Conservation (phyloP, 2,888 invertebrate species). For the Hypercompe scribonia region DNA sequence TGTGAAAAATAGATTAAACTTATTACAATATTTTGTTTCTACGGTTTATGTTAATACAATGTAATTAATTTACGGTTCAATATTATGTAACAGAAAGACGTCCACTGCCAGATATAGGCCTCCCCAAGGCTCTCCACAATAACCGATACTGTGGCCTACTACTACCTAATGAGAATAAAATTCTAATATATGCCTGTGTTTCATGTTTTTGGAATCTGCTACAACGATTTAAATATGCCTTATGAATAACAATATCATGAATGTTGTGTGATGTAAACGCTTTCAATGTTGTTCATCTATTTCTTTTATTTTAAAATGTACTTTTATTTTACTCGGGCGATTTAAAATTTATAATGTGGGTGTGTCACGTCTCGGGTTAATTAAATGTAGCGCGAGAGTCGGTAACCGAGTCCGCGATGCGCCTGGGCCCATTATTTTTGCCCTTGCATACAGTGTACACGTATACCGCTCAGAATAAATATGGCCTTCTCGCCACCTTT, state of each 20-base stretch:
- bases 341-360: conserved; percentile 80
- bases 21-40: background rate
- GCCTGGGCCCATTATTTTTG: conserved; percentile 67
- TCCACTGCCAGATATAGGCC: no score
- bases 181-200: background rate
- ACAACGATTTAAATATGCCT: background rate
- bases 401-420: conserved; percentile 49
- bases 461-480: conserved; percentile 68
- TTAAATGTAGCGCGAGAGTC: conserved; percentile 72
- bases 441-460: conserved; percentile 61
- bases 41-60: background rate
- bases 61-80: background rate
- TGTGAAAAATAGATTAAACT: background rate
- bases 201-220: no score
- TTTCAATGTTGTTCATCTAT: conserved; percentile 20
- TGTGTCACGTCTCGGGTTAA: conserved; percentile 81
- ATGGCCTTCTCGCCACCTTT: conserved; percentile 67
- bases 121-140: no score
- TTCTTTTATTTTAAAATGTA: conserved; percentile 40
- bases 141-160: no score
- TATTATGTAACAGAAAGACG: background rate
- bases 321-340: conserved; percentile 69
- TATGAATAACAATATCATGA: background rate
- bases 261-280: background rate
- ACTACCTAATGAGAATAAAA: background rate